Percentiles rank a stretch among this genome's conserved stretches.
These are phyloP conservation scores for Aotus griseimembra DNA, from an alignment of 2,797 vertebrate genomes.

Conservation along the genomic window DNA sequence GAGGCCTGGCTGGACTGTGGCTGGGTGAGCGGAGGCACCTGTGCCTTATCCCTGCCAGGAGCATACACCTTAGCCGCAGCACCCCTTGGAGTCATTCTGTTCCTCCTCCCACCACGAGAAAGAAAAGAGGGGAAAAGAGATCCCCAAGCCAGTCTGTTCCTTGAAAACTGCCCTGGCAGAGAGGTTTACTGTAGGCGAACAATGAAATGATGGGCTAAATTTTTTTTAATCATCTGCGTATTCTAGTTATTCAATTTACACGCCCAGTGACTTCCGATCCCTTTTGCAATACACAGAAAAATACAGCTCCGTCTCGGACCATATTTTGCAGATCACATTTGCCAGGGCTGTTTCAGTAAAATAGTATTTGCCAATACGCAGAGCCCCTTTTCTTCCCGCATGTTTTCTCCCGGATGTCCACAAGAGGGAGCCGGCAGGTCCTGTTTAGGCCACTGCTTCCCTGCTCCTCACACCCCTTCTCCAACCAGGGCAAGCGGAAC, in stretches of 20 bases:
- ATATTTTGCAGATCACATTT: background rate
- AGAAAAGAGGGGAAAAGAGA: background rate
- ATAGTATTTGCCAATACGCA: background rate
- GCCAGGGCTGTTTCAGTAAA: background rate
- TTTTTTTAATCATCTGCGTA: background rate
- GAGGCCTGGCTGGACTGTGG: background rate
- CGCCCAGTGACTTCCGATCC: background rate
- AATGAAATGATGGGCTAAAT: background rate
- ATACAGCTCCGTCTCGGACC: background rate
- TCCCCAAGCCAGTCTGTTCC: background rate
- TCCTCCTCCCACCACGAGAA: background rate
- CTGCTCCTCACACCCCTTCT: rapidly evolving
- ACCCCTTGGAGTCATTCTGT: background rate
- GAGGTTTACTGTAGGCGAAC: background rate
- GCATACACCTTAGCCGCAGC: rapidly evolving
- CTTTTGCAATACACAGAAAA: background rate
- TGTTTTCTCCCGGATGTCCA: conserved; percentile 12
- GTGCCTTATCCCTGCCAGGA: background rate
- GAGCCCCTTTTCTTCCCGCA: background rate
- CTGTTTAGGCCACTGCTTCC: background rate
- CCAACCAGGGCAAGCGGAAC: background rate
- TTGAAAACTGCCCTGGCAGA: background rate
- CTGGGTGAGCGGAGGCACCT: rapidly evolving
- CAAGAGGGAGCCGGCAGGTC: conserved; percentile 55
- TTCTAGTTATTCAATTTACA: background rate